These are phyloP conservation scores for Procavia capensis DNA, from an alignment of 2,113 vertebrate genomes.

Conservation along the genomic window DNA sequence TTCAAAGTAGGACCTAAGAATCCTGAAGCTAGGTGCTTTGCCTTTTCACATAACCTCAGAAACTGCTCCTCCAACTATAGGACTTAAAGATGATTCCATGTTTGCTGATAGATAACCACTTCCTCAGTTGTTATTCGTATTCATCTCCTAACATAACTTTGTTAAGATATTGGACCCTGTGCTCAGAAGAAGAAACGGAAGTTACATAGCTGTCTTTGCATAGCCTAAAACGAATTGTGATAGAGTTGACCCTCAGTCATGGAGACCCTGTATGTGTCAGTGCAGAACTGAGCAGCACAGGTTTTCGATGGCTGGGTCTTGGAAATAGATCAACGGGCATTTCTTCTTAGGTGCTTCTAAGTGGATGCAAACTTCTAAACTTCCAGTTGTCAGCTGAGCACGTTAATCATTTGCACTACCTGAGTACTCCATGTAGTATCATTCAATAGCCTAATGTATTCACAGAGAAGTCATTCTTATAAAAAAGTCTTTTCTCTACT, in stretches of 20 bases:
- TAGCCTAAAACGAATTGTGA: background rate
- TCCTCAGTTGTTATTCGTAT: conserved; percentile 37
- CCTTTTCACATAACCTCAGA: background rate
- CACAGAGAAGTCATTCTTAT: background rate
- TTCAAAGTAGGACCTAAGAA: background rate
- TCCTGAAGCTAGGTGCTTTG: background rate
- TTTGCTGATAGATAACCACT: conserved; percentile 41
- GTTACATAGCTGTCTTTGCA: background rate
- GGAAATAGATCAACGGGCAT: background rate
- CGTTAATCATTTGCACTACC: background rate
- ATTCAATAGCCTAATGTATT: conserved; percentile 4
- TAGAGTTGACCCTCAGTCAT: background rate
- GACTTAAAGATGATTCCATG: background rate
- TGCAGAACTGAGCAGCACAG: background rate
- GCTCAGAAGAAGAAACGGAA: conserved; percentile 6
- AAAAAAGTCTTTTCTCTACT: background rate
- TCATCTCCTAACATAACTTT: background rate
- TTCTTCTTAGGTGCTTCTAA: background rate
- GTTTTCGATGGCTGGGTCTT: background rate
- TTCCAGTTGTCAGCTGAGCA: background rate
- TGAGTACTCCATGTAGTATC: background rate
- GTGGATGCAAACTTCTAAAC: background rate
- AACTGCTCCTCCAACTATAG: background rate
- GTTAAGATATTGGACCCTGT: background rate
- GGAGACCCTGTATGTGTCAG: background rate